Evolutionary conservation across 2,888 invertebrate genomes (phyloP).

Genomic region (Pseudococcus jackbeardsleyi): DNA sequence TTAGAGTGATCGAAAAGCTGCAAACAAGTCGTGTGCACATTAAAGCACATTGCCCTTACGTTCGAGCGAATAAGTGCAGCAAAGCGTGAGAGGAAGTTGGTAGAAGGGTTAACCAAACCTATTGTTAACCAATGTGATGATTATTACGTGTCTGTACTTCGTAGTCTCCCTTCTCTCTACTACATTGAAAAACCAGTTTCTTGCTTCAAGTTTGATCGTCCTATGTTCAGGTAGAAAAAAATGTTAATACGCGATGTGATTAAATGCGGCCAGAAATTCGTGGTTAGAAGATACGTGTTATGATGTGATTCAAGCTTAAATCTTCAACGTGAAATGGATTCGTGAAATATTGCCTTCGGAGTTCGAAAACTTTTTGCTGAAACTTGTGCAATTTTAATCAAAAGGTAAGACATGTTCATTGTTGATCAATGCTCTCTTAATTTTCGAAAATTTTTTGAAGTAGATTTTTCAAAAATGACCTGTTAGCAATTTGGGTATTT

Average conservation of each 20-base stretch:
- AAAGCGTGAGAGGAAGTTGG: not conserved
- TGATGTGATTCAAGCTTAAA: not conserved
- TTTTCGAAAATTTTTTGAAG: no score
- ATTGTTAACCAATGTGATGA: constrained; percentile 14
- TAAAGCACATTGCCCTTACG: constrained; percentile 18
- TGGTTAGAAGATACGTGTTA: constrained; percentile 21
- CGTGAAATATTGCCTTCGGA: not conserved
- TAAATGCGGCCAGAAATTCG: not conserved
- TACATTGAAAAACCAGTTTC: constrained; percentile 16
- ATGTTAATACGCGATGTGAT: not conserved
- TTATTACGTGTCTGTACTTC: not conserved
- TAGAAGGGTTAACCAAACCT: constrained; percentile 27
- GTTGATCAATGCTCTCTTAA: not conserved
- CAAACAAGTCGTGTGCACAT: not conserved
- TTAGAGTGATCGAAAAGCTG: not conserved
- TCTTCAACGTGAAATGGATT: not conserved
- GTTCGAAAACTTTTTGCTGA: not conserved
- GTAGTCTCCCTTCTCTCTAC: constrained; percentile 3
- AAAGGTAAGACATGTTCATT: not conserved
- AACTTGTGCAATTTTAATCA: not conserved
- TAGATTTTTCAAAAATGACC: no score
- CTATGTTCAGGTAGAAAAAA: constrained; percentile 1
- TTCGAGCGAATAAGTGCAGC: not conserved
- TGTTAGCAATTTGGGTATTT: no score
- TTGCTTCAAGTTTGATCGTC: constrained; percentile 38